phyloP scores from a whole-genome alignment of 2,888 invertebrate species.

The Petrolisthes cinctipes region DNA sequence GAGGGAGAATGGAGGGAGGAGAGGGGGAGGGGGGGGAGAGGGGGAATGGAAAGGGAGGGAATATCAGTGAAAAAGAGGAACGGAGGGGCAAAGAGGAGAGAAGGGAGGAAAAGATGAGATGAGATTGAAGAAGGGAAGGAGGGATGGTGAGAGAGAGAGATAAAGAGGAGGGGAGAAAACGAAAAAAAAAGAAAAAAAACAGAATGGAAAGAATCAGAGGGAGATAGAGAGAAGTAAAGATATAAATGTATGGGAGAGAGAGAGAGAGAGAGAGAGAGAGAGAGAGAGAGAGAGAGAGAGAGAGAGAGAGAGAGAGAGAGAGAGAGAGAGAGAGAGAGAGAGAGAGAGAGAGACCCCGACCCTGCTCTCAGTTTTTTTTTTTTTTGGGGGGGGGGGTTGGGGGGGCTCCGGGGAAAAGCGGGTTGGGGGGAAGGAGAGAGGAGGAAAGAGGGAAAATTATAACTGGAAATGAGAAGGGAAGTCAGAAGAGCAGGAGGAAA shows the following conservation, averaged over 20 bases:
- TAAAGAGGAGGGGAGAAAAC: conserved; percentile 22
- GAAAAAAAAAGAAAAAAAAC: neutral
- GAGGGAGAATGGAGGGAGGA: conserved; percentile 13
- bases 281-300: neutral
- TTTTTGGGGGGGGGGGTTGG: too few species aligned
- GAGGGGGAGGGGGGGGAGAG: neutral
- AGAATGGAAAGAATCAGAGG: neutral
- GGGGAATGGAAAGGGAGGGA: too few species aligned
- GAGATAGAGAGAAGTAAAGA: conserved; percentile 10
- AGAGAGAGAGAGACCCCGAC: too few species aligned
- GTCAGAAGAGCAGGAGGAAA: neutral
- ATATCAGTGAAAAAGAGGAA: neutral
- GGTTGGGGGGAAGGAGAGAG: neutral
- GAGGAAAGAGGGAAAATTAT: neutral
- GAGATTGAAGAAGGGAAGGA: neutral
- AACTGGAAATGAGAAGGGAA: neutral
- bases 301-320: conserved; percentile 24
- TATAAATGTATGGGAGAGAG: neutral
- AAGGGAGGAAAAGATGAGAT: neutral
- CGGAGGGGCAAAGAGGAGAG: neutral
- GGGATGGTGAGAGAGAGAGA: neutral
- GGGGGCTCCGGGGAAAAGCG: too few species aligned
- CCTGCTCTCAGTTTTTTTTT: too few species aligned
- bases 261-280: conserved; percentile 3
- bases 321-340: too few species aligned